Conservation (phyloP, 2,113 vertebrate species). For the Peucedramus taeniatus region DNA sequence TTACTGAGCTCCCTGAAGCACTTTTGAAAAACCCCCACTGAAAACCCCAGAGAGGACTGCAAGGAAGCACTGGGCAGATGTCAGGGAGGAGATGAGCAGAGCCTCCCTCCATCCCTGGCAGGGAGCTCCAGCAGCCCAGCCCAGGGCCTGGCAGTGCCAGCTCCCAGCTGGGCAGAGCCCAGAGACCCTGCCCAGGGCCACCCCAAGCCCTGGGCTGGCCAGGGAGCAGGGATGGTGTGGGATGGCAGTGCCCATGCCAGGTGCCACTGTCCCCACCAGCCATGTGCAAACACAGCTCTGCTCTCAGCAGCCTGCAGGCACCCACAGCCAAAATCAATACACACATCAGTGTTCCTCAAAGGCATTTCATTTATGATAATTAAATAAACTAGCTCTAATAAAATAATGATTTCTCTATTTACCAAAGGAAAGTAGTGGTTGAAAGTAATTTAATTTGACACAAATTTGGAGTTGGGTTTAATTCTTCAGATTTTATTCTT, state of each 20-base stretch:
- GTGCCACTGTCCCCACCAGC: neutral
- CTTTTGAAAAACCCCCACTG: neutral
- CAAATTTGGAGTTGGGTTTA: neutral
- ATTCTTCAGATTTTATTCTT: neutral
- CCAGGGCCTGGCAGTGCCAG: too few species aligned
- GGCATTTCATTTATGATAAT: slow-evolving; percentile 28
- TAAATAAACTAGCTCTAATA: slow-evolving; percentile 29
- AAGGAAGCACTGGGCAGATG: neutral
- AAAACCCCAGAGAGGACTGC: neutral
- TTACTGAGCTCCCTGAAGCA: neutral
- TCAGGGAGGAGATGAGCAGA: neutral
- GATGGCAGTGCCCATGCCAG: neutral
- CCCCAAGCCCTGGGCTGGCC: neutral
- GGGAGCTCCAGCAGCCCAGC: neutral
- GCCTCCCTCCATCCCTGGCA: too few species aligned
- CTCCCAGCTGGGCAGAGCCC: too few species aligned
- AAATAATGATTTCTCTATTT: slow-evolving; percentile 33
- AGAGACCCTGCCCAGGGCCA: neutral
- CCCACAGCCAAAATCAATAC: slow-evolving; percentile 37
- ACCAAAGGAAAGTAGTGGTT: slow-evolving; percentile 4
- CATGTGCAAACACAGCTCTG: neutral
- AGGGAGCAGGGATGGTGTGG: neutral
- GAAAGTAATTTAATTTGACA: neutral
- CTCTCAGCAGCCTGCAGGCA: neutral
- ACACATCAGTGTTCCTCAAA: neutral